Percentiles rank a stretch among this genome's conserved stretches.
phyloP scores from a whole-genome alignment of 64 coral and sea anemone genomes.

The Dendronephthya gigantea region DNA sequence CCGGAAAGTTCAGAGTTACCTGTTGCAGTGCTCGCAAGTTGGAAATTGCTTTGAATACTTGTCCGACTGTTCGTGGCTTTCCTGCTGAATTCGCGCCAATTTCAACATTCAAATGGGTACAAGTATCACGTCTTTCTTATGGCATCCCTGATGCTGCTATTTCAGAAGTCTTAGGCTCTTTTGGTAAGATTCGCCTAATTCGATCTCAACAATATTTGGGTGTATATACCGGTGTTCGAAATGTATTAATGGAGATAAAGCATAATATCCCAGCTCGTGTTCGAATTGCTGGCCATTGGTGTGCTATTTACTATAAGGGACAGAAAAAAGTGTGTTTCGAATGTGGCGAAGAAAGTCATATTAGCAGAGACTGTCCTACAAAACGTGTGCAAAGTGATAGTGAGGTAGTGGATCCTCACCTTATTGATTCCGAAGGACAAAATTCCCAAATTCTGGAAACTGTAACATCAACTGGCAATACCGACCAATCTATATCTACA shows the following conservation, averaged over 20 bases:
- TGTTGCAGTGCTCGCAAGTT: background rate
- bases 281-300: conserved; percentile 29
- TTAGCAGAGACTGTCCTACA: too few species aligned
- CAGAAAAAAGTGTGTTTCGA: conserved; percentile 8
- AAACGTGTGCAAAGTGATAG: too few species aligned
- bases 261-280: conserved; percentile 6
- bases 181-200: background rate
- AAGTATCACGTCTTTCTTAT: background rate
- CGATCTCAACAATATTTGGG: background rate
- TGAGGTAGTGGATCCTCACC: too few species aligned
- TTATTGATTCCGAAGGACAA: too few species aligned
- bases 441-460: too few species aligned
- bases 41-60: background rate
- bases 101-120: background rate
- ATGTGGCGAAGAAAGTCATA: too few species aligned
- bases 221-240: conserved; percentile 15
- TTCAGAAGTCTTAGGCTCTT: background rate
- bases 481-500: too few species aligned
- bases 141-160: background rate
- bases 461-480: too few species aligned
- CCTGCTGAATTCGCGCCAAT: background rate
- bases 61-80: background rate
- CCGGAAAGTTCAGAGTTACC: background rate
- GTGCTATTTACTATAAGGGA: conserved; percentile 21
- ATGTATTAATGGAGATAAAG: conserved; percentile 1